Conservation (phyloP, 2,888 invertebrate genomes). For the Erpobdella octoculata region DNA sequence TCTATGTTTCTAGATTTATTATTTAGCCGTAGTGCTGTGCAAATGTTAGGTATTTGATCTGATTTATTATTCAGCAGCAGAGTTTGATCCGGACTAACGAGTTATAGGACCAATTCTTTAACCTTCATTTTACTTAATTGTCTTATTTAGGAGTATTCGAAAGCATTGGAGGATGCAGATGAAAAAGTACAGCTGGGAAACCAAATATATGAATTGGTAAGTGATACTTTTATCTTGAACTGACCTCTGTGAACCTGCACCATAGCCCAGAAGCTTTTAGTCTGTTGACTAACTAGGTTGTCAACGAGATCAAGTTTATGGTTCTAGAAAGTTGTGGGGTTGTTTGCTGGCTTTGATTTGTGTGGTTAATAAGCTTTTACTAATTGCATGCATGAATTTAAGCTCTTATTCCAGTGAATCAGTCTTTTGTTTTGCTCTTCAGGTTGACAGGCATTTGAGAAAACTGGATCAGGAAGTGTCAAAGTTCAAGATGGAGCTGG, state of each 20-base stretch:
- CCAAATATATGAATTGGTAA: slow-evolving; percentile 80
- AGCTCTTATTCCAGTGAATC: too few relatives aligned
- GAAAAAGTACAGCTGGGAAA: slow-evolving; percentile 89
- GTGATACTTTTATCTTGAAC: slow-evolving; percentile 29
- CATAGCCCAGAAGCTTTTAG: too few relatives aligned
- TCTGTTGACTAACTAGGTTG: too few relatives aligned
- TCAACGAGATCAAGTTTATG: too few relatives aligned
- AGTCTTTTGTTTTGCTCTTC: not conserved
- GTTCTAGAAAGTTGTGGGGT: too few relatives aligned
- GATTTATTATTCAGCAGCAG: too few relatives aligned
- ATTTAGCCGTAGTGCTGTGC: not conserved
- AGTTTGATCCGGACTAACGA: too few relatives aligned
- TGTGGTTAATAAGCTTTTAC: too few relatives aligned
- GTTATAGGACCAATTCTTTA: not conserved
- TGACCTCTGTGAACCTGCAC: too few relatives aligned
- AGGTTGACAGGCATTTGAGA: slow-evolving; percentile 77
- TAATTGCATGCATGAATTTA: too few relatives aligned
- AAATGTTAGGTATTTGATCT: not conserved
- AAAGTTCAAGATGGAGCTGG: slow-evolving; percentile 96
- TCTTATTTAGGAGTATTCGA: slow-evolving; percentile 67
- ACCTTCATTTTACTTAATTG: not conserved
- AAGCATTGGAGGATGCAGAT: slow-evolving; percentile 85
- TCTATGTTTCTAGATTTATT: not conserved
- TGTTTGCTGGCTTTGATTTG: too few relatives aligned
- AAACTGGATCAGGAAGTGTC: slow-evolving; percentile 80